Base-by-base conservation (phyloP, 2,888 invertebrate genomes). In the Chelonus formosanus region DNA sequence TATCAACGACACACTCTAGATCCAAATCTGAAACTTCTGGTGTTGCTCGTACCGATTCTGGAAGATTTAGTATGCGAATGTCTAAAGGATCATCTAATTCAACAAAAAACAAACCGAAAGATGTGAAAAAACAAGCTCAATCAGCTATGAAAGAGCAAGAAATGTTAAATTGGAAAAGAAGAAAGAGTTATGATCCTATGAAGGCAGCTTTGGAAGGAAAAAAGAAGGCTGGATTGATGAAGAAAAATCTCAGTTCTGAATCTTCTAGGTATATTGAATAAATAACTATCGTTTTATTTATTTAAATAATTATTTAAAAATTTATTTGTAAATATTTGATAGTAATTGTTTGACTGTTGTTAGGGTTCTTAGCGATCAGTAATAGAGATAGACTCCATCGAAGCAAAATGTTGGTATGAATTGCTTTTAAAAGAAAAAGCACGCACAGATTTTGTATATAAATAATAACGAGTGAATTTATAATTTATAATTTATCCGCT, bases 151-250 rank as follows among this genome's bases (percentile, higher is more conserved):
- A 91, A 82, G 95, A 96, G 83, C 90, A 91, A 3, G 93, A 94
- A 81, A 90, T 95, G 87, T 95, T 95, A 83, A 97, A 97, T 86
- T 98, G 97, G 97, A 95, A 96, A 81, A 89, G 97, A 63, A 88
- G 98, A 71, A 97, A 97, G 77, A 95, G 94, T 73, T 98, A 98
- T 85, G 96, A 98, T 86, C 97, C 97, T 35, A 91, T 95, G 89
- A 94, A 92, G 83, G 95, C 97, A 0, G 97, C 96, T 0, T 94
- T 94, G 63, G 95, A 95, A 81, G 96, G 93, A 32, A 90, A 88
- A 77, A 88, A 87, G 77, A 90, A 89, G 78, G 77, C 80, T 67
- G 81, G 82, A 61, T 74, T 80, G n/a, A 79, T 76, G 0, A 80
- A 80, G 60, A 73, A 75, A 68, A 74, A 57, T 65, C 59, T 64